Evolutionary conservation across 1,140 invertebrate genomes (phyloP).

Genomic region (Leptopilina boulardi): DNA sequence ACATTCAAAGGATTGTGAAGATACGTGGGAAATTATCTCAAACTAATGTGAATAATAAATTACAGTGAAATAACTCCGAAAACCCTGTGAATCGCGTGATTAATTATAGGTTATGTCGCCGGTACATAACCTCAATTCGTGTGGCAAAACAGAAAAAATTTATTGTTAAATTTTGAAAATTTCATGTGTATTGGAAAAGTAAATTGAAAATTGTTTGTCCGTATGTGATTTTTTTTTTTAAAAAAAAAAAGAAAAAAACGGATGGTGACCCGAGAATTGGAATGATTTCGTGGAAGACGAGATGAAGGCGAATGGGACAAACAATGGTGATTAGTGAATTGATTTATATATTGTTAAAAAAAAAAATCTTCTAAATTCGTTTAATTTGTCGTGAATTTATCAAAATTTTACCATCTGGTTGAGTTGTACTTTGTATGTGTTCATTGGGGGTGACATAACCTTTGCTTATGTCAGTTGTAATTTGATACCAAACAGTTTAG

Average conservation of each 20-base stretch:
- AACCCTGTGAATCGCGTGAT: constrained; percentile 46
- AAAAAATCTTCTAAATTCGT: not conserved
- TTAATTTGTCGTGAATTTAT: not conserved
- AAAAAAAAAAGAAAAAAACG: no score
- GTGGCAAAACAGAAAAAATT: not conserved
- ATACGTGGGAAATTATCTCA: not conserved
- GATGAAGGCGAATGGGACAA: constrained; percentile 76
- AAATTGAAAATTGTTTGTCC: not conserved
- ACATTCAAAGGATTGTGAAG: not conserved
- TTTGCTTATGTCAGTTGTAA: constrained; percentile 2
- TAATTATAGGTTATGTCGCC: constrained; percentile 70
- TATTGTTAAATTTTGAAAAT: constrained; percentile 3
- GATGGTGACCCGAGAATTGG: constrained; percentile 61
- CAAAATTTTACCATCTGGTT: not conserved
- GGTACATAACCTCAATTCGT: constrained; percentile 68
- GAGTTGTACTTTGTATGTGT: not conserved
- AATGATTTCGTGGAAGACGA: constrained; percentile 66
- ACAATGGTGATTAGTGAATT: constrained; percentile 71
- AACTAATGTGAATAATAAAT: not conserved
- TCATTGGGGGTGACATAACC: not conserved
- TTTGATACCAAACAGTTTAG: not conserved
- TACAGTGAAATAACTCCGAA: not conserved
- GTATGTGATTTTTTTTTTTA: constrained; percentile 34
- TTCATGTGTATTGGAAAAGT: not conserved
- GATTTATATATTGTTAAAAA: constrained; percentile 33